Base-by-base conservation (phyloP, 35 echinoderm and acorn worm genomes). In the Lytechinus pictus region DNA sequence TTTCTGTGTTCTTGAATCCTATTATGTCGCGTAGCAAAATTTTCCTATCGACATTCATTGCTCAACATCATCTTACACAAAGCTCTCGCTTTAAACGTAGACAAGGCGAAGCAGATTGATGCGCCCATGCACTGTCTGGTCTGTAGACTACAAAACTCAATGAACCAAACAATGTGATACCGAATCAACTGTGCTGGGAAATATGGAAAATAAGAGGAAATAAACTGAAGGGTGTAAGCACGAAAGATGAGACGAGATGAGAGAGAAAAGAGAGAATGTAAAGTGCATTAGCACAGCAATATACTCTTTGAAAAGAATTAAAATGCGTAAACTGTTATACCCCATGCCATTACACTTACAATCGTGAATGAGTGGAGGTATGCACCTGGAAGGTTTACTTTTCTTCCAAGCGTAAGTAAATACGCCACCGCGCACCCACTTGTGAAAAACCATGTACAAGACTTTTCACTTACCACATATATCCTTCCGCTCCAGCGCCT, bases 401-500 rank as follows among this genome's bases (percentile, higher is more conserved):
- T 79, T 79, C 66, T 79, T 24, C 66, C 66, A 79, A 79, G 66
- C 66, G 66, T 79, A 24, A 79, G 66, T 79, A 79, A 79, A 79
- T 79, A 79, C 66, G 66, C 66, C 66, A 79, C 66, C 66, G 66
- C n/a, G 66, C 66, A 79, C 66, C 66, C 66, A 79, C 66, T 79
- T 79, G 66, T 79, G 66, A 79, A 79, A 79, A 79, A 79, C 66
- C 16, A 79, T 79, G 88, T 54, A 90, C 88, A 44, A 54, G 88
- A 90, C 88, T 90, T 90, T 90, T 90, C 88, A 90, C 88, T 90
- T 90, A 90, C 88, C 29, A 90, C 88, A 54, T 52, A 52, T 90
- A 90, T 90, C 88, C 88, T 90, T 90, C 88, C 88, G 88, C 88
- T 21, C 52, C 88, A 90, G 10, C 88, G 52, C 88, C 29, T 52